A percentile compares a stretch with the other conserved stretches of the same genome.
phyloP scores from a whole-genome alignment of 92 coral and sea anemone species.

The Epizoanthus scotinus region DNA sequence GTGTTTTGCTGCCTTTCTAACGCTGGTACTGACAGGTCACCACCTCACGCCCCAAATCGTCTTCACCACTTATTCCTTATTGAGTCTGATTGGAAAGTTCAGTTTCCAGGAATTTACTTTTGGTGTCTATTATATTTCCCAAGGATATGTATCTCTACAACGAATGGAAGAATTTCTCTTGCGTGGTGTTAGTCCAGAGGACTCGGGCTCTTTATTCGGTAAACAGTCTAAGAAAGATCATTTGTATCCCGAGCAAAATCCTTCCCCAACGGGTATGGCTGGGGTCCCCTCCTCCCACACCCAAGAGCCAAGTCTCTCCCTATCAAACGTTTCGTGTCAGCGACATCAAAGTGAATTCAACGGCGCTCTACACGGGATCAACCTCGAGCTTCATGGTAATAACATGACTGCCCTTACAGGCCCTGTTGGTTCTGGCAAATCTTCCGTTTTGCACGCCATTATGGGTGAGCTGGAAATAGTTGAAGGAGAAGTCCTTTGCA shows the following conservation, averaged over 20 bases:
- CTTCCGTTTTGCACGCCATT: slow-evolving; percentile 9
- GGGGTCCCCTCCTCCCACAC: not conserved
- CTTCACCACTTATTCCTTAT: slow-evolving; percentile 2
- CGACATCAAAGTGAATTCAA: slow-evolving; percentile 11
- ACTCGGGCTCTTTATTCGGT: not conserved
- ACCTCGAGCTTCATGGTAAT: not conserved
- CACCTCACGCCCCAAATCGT: slow-evolving; percentile 7
- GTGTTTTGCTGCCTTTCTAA: slow-evolving; percentile 15
- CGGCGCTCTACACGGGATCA: slow-evolving; percentile 6
- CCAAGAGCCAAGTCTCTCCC: not conserved
- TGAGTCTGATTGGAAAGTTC: not conserved
- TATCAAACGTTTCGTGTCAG: slow-evolving; percentile 4
- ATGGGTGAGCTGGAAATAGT: slow-evolving; percentile 1
- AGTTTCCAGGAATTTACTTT: slow-evolving; percentile 12
- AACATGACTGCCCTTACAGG: not conserved
- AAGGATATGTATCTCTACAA: slow-evolving; percentile 1
- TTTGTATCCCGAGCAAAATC: not conserved
- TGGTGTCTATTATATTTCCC: not conserved
- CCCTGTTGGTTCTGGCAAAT: too few species aligned
- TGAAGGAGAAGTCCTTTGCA: not conserved
- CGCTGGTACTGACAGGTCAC: slow-evolving; percentile 9
- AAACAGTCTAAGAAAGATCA: not conserved
- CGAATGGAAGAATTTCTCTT: slow-evolving; percentile 7
- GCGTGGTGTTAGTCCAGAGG: not conserved
- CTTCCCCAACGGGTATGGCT: too few species aligned